Evolutionary conservation across 2,888 invertebrate genomes (phyloP), one percentile per base, ranked within the genome.

Genomic region (Drosophila limbata): DNA sequence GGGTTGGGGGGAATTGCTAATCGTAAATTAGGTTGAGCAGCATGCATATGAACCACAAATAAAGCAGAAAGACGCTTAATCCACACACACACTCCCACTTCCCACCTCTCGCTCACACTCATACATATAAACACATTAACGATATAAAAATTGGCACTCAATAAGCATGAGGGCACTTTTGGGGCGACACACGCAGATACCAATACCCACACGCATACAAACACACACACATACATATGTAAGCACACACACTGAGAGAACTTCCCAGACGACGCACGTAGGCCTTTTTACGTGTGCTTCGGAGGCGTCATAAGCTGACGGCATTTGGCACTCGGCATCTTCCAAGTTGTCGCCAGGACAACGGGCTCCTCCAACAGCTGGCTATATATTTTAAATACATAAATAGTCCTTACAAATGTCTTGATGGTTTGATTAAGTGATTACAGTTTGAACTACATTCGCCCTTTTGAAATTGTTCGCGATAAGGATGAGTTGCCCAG

Each of bases 131-230:
- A 61, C 70, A 73, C 73, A 82, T 82, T 80, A 82, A 71, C 71
- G 71, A 75, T 73, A 83, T 75, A 73, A 88, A 85, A 88, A 84
- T 84, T 88, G 84, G 85, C 77, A 85, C 88, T 85, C 84, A 88
- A 84, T 88, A 78, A 73, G 83, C 88, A 71, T 65, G 67, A 72
- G 77, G 72, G 68, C 64, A 77, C 75, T 88, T 77, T 71, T 68
- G 88, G 60, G 55, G 51, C 72, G 51, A 61, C 40, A 56, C 51
- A 56, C 51, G 42, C 28, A 53, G 15, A 42, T 21, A 42, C 44
- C 19, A 15, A 28, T n/a, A 45, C 50, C 39, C 9, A 57, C 28
- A 28, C 44, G 31, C 19, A 50, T 5, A 25, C 33, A 45, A 40
- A 19, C 25, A 25, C 40, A 45, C 28, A 57, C 10, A 33, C 25